These are phyloP conservation scores for Ellobius talpinus DNA, from an alignment of 2,113 vertebrate species.

Conservation along the genomic window DNA sequence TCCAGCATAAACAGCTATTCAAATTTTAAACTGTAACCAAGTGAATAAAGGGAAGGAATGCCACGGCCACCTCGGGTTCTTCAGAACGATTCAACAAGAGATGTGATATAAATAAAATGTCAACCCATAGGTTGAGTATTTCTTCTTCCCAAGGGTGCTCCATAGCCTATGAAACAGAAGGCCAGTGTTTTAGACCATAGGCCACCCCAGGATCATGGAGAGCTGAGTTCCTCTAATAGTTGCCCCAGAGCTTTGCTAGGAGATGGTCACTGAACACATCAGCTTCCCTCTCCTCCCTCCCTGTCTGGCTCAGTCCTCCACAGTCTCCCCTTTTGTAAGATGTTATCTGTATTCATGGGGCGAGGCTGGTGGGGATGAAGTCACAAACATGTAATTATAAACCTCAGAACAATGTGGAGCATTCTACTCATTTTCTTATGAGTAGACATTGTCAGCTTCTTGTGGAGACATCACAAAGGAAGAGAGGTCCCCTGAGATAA, in stretches of 20 bases:
- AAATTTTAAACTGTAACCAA: conserved; percentile 86
- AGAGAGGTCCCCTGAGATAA: conserved; percentile 53
- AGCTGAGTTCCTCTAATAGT: not conserved
- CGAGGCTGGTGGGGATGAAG: conserved; percentile 64
- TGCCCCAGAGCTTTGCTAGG: conserved; percentile 38
- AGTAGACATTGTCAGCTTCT: conserved; percentile 69
- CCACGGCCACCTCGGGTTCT: conserved; percentile 77
- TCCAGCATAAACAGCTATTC: conserved; percentile 85
- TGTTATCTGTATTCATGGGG: conserved; percentile 78
- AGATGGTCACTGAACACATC: conserved; percentile 73
- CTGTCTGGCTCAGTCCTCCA: conserved; percentile 46
- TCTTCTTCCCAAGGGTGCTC: conserved; percentile 78
- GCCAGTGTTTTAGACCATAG: conserved; percentile 69
- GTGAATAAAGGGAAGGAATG: conserved; percentile 82
- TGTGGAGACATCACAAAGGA: conserved; percentile 71
- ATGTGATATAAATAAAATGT: conserved; percentile 84
- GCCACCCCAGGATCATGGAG: not conserved
- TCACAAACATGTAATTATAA: conserved; percentile 79
- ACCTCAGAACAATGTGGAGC: conserved; percentile 65
- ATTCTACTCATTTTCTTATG: too few relatives aligned
- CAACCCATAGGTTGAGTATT: conserved; percentile 75
- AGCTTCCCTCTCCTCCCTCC: conserved; percentile 67
- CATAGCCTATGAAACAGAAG: conserved; percentile 78
- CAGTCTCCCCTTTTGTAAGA: conserved; percentile 71
- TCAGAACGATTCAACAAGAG: conserved; percentile 79